A percentile compares a stretch with the other conserved stretches of the same genome.
phyloP scores from a whole-genome alignment of 2,888 invertebrate species.

The Pteria penguin region DNA sequence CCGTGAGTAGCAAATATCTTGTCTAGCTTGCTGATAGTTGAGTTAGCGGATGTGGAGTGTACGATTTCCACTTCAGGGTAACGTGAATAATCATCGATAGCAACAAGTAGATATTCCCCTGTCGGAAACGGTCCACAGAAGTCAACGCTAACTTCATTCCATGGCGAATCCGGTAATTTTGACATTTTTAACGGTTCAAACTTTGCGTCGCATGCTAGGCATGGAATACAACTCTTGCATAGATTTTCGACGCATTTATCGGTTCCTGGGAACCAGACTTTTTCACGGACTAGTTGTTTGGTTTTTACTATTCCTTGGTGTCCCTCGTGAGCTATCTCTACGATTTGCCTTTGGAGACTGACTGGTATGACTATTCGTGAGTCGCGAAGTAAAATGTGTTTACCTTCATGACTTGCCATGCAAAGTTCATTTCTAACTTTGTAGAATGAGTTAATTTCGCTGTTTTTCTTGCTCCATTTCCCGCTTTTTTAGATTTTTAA shows the following conservation, averaged over 20 bases:
- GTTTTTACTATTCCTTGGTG: slow-evolving; percentile 61
- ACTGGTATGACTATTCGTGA: slow-evolving; percentile 50
- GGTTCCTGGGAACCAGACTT: slow-evolving; percentile 37
- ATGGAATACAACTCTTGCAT: slow-evolving; percentile 40
- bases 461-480: slow-evolving; percentile 15
- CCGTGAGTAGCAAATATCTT: slow-evolving; percentile 19
- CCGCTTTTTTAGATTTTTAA: slow-evolving; percentile 14
- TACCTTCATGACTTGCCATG: not conserved
- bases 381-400: slow-evolving; percentile 6
- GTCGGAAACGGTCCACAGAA: slow-evolving; percentile 43
- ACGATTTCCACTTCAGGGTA: too few relatives aligned
- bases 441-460: not conserved
- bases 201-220: slow-evolving; percentile 22
- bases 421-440: slow-evolving; percentile 29
- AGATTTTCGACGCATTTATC: slow-evolving; percentile 35
- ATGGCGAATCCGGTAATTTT: slow-evolving; percentile 33
- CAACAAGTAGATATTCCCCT: slow-evolving; percentile 34
- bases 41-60: too few relatives aligned
- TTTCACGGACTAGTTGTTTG: slow-evolving; percentile 50
- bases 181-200: slow-evolving; percentile 47
- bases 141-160: slow-evolving; percentile 39
- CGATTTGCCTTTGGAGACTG: slow-evolving; percentile 40
- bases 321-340: slow-evolving; percentile 55
- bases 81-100: slow-evolving; percentile 47
- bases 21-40: too few relatives aligned